Evolutionary conservation across 2,888 invertebrate genomes (phyloP), one percentile per base, ranked within the genome.

Genomic region (Calliphora vomitoria): DNA sequence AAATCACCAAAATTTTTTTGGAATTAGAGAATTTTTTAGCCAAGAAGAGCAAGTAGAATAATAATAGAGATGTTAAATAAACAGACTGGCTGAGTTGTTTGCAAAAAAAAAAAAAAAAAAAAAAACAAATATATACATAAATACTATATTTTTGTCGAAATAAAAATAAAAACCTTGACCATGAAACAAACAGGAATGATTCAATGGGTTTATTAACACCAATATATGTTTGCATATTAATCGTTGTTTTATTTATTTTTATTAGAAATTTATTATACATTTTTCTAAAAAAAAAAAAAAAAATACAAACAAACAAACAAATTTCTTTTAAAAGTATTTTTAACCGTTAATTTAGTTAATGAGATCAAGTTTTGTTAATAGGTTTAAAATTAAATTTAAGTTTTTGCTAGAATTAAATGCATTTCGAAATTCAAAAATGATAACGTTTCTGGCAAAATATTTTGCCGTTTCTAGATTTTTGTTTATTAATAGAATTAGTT

Each of bases 171-270:
- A 85, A 87, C 87, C 87, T 87, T 87, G 87, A 87, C 87, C 87
- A 87, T 87, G 87, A 87, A 87, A 87, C 72, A 87, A 85, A 82
- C 87, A 53, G 87, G 84, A 82, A 85, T 87, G 82, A 87, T 80
- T 85, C 84, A 85, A 87, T 87, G 82, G 64, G 87, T 87, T 87
- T 87, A 85, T 87, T 87, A 85, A 85, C 87, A 85, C 64, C 84
- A 75, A 72, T 78, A 20, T 79, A 15, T 76, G 79, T 66, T 3
- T 64, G 60, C 20, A 20, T 79, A 62, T 69, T 69, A 68, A 60
- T 74, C 60, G 18, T 71, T 76, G 44, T 62, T 76, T 68, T 66
- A 25, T 44, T 74, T 81, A 41, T 44, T 50, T 81, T 53, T 74
- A 38, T 53, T 72, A 55, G 35, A 38, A 38, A 47, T 68, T 68